These are phyloP conservation scores for Spilarctia lutea DNA, from an alignment of 2,888 invertebrate genomes.

Conservation along the genomic window DNA sequence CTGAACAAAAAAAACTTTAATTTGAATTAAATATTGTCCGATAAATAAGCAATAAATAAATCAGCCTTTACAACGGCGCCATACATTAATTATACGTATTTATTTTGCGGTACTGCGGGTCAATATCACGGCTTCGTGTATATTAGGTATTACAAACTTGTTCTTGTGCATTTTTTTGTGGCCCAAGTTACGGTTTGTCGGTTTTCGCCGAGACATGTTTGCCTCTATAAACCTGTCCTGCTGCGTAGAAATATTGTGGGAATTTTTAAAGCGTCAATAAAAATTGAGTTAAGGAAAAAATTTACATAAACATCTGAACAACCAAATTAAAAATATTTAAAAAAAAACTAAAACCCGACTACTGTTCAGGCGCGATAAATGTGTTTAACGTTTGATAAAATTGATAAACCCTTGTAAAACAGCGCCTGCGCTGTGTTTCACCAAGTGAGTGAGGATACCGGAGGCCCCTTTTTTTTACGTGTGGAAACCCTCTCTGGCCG, in stretches of 20 bases:
- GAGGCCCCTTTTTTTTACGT: too few relatives aligned
- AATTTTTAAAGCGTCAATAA: background rate
- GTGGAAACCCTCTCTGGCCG: too few relatives aligned
- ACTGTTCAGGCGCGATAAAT: too few relatives aligned
- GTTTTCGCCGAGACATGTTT: conserved; percentile 13
- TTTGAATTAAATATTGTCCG: background rate
- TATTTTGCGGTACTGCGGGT: conserved; percentile 38
- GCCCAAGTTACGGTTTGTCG: conserved; percentile 17
- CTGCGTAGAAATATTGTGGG: background rate
- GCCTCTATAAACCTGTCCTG: background rate
- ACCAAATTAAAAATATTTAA: background rate
- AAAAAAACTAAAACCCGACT: too few relatives aligned
- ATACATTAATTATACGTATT: background rate
- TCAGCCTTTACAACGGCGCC: background rate
- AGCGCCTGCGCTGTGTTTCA: too few relatives aligned
- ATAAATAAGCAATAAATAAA: background rate
- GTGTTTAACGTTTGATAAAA: too few relatives aligned
- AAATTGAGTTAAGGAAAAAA: background rate
- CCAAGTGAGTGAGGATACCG: too few relatives aligned
- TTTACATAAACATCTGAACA: background rate
- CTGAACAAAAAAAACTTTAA: background rate
- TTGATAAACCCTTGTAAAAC: too few relatives aligned
- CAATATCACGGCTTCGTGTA: conserved; percentile 46
- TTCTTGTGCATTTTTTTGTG: conserved; percentile 44
- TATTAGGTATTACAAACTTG: conserved; percentile 48